Percentiles rank a stretch among this genome's conserved stretches.
phyloP scores from a whole-genome alignment of 2,797 vertebrate species.

The Phoeniculus purpureus region DNA sequence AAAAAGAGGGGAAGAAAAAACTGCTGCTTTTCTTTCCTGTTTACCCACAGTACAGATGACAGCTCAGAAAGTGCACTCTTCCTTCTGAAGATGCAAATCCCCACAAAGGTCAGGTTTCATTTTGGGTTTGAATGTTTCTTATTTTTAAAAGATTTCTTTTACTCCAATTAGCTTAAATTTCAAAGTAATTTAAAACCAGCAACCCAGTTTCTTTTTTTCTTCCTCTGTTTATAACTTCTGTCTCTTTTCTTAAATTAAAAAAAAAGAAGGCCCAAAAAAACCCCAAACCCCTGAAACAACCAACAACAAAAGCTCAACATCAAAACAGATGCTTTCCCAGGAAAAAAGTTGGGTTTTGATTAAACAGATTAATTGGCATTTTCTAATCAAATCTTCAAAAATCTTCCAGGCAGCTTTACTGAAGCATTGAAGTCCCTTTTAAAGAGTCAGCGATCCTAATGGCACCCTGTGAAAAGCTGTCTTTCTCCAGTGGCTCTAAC shows the following conservation, averaged over 20 bases:
- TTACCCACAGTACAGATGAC: background rate
- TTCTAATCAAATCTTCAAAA: slow-evolving; percentile 62
- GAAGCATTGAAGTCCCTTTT: slow-evolving; percentile 11
- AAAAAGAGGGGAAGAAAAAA: background rate
- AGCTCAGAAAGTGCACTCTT: background rate
- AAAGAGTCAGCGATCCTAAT: background rate
- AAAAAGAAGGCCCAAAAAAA: background rate
- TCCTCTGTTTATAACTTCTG: background rate
- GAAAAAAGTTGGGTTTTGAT: slow-evolving; percentile 34
- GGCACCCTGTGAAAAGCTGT: background rate
- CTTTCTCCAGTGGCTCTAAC: background rate
- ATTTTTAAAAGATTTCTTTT: slow-evolving; percentile 47
- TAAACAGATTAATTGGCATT: slow-evolving; percentile 41
- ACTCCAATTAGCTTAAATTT: slow-evolving; percentile 62
- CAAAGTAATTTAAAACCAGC: slow-evolving; percentile 51
- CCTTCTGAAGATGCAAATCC: slow-evolving; percentile 48
- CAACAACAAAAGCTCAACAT: background rate
- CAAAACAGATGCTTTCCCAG: slow-evolving; percentile 51
- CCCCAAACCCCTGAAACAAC: background rate
- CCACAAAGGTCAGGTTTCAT: slow-evolving; percentile 44
- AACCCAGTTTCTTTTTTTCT: background rate
- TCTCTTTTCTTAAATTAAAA: background rate
- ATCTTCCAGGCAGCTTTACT: slow-evolving; percentile 2
- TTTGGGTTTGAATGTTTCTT: slow-evolving; percentile 52
- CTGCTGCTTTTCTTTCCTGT: background rate